Evolutionary conservation across 2,113 vertebrate species (phyloP), one percentile per base, ranked within the genome.

Genomic region (Hippocampus zosterae): DNA sequence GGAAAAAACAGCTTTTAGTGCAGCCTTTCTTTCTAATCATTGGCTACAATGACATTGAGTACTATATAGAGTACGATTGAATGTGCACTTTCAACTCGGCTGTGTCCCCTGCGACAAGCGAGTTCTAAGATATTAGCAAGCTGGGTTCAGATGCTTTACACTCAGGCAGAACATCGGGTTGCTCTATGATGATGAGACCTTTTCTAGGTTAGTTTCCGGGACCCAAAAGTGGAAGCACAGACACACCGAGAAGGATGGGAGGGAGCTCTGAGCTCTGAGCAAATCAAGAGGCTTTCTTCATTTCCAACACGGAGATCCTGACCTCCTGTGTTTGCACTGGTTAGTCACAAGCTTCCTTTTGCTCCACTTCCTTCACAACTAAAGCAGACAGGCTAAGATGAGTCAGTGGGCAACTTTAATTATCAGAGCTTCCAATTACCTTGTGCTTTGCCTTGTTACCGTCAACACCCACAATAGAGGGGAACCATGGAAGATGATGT

Each of bases 181-280:
- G 69, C 59, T 63, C 21, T 21, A 71, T 55, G 53, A 40, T 46
- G 71, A 85, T 83, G 72, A 84, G 72, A 29, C 37, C 6, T 0
- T 44, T 37, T 16, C 50, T 67, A 69, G 72, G 81, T 84, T 77
- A 81, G 33, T 76, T 90, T 87, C 83, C 83, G 81, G 81, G 87
- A 88, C 87, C 74, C 44, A 37, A 42, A 69, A 41, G 65, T 71
- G 71, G 80, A 71, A 66, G 15, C 15, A 5, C 3, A 13, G 60
- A n/a, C n/a, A n/a, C n/a, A n/a, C 65, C 67, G 68, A 75, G 77
- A 77, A 83, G 82, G 88, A 85, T 85, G 86, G 84, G 85, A 79
- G 83, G 77, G 77, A 79, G 52, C 67, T 0, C 11, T 5, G 62
- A 75, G 59, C 70, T 52, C 11, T 5, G 62, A 75, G 59, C 70